Base-by-base conservation (phyloP, 2,888 invertebrate genomes). In the Prosapia bicincta region DNA sequence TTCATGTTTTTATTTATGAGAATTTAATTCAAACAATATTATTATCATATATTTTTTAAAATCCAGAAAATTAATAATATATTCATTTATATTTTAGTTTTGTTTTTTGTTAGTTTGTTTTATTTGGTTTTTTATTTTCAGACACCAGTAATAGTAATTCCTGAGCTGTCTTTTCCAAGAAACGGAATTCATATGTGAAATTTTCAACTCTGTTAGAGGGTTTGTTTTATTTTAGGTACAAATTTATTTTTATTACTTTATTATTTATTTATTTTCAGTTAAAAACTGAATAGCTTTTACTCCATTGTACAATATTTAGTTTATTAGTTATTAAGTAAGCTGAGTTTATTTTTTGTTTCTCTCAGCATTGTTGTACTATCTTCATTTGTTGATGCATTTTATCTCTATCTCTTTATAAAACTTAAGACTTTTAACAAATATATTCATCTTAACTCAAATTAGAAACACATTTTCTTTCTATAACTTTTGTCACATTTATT, bases 141-240 rank as follows among this genome's bases (percentile, higher is more conserved):
- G 76, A 76, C 71, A 25, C 72, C 78, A 66, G 74, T 78, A 68
- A 38, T 73, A 30, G 73, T 78, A 66, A 78, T 65, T n/a, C 77
- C 76, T 20, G 78, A 75, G 23, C 76, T 28, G 24, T 65, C 72
- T 28, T 72, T 72, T 38, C 74, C 76, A 20, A 74, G 70, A 74
- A 74, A 69, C 54, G 71, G 78, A 28, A 72, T 78, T 54, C 54
- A 54, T 2, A 20, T 54, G 20, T 54, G 20, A 54, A 20, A 20
- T 54, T 20, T 54, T 20, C 54, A 54, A 54, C 20, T 54, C 2
- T 54, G n/a, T 54, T 20, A 54, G 7, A 15, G 3, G 20, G 20
- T 20, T 54, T 20, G 54, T 54, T 20, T 20, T 20, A 54, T 20
- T n/a, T 54, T 54, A 20, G n/a, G n/a, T n/a, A n/a, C n/a, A n/a